Percentiles rank a stretch among this genome's conserved stretches.
Conservation (phyloP, 1,140 invertebrate species). For the Leptopilina boulardi region DNA sequence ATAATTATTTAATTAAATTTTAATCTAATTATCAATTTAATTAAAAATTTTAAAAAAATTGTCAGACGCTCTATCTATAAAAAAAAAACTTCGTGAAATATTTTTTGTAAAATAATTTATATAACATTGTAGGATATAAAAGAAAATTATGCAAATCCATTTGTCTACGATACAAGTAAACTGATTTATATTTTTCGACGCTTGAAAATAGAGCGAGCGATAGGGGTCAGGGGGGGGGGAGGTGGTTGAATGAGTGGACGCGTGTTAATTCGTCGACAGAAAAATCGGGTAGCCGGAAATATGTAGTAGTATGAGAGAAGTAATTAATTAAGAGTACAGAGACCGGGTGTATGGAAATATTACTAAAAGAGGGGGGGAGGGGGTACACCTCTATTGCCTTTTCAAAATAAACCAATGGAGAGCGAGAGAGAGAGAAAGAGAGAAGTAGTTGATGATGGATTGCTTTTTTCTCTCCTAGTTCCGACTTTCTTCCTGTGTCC, state of each 20-base stretch:
- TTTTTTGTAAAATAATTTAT: not conserved
- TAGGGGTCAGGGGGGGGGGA: too few species aligned
- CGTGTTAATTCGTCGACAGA: conserved; percentile 44
- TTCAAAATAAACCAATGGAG: conserved; percentile 56
- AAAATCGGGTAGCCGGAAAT: conserved; percentile 46
- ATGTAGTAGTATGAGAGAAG: conserved; percentile 47
- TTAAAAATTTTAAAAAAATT: not conserved
- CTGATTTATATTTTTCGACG: conserved; percentile 33
- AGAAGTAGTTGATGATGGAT: conserved; percentile 57
- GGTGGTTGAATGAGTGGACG: conserved; percentile 39
- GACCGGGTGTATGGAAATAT: conserved; percentile 62
- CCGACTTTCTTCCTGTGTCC: conserved; percentile 33
- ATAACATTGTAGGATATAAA: not conserved
- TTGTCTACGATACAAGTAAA: conserved; percentile 13
- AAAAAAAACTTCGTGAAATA: not conserved
- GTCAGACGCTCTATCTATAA: not conserved
- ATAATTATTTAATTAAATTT: too few species aligned
- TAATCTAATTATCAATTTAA: too few species aligned
- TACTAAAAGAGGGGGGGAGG: conserved; percentile 27
- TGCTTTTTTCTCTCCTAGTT: conserved; percentile 37
- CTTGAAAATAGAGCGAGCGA: conserved; percentile 42
- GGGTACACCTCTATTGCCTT: conserved; percentile 59
- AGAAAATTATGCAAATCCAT: conserved; percentile 22
- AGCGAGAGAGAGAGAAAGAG: too few species aligned
- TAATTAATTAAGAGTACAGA: conserved; percentile 69